Evolutionary conservation across 2,888 invertebrate genomes (phyloP), one percentile per base, ranked within the genome.

Genomic region (Drosophila hamatofila): DNA sequence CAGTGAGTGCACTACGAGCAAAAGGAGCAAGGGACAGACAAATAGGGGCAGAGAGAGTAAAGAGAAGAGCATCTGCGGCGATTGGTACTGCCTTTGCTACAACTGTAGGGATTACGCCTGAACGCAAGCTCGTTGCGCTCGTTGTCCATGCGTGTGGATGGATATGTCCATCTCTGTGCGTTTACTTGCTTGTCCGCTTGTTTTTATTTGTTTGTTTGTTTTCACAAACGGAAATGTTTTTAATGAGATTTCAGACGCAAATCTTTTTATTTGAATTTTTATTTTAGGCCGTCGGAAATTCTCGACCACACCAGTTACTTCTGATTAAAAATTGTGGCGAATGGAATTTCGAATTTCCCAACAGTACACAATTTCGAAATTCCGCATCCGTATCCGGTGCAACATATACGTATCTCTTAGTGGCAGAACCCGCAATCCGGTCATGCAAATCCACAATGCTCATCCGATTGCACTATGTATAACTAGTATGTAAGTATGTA

Each of bases 251-350:
- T 81, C 84, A 67, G 81, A 78, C 75, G 75, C 75, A 81, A 81
- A 83, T 81, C 81, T 83, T 81, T 81, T 81, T 81, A 83, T 83
- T 80, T 83, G 81, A 73, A 83, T 83, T 81, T 80, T 81, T 83
- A 81, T 83, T 81, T 81, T 81, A 81, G 81, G 81, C 81, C 73
- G 85, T 81, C 82, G 85, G 82, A 84, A 73, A 81, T 75, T 73
- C 79, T 81, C 72, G 72, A 84, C 85, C 82, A 84, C 81, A 84
- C 82, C 82, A 81, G 82, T 84, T 81, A 81, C 81, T 81, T 81
- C 85, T 81, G 85, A 81, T 81, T 84, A 81, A 81, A 81, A 81
- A 81, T 75, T 80, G 80, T 82, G 80, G 80, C 72, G 58, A 82
- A 77, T 75, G 82, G 72, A 81, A 79, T 79, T 80, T 70, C 73